Conservation (phyloP, 2,113 vertebrate species). For the Scytalopus superciliaris region DNA sequence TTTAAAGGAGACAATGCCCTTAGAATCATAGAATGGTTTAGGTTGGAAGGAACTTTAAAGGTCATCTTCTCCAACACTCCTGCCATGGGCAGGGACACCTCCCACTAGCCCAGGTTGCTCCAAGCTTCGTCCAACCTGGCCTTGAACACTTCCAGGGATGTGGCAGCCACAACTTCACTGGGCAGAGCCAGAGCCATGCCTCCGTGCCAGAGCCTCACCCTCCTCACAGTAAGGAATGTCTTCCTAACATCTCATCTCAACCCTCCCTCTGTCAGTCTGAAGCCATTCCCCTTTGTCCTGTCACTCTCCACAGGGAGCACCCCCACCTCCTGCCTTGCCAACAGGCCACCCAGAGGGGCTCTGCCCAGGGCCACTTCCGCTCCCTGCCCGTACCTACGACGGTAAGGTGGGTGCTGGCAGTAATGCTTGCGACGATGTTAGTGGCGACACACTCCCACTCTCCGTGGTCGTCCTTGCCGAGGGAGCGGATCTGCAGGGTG, state of each 20-base stretch:
- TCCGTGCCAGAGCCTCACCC: not conserved
- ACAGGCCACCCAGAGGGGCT: not conserved
- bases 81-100: not conserved
- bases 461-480: slow-evolving; percentile 98
- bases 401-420: slow-evolving; percentile 97
- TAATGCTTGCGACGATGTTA: slow-evolving; percentile 98
- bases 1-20: not conserved
- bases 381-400: slow-evolving; percentile 84
- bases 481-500: slow-evolving; percentile 94
- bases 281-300: not conserved
- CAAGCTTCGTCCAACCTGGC: not conserved
- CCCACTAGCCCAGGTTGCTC: not conserved
- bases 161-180: not conserved
- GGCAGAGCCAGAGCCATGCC: not conserved
- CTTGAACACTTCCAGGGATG: not conserved
- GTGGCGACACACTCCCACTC: slow-evolving; percentile 99
- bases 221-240: not conserved
- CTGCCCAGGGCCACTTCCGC: not conserved
- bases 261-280: not conserved
- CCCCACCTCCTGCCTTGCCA: not conserved
- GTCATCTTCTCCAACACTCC: not conserved
- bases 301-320: not conserved
- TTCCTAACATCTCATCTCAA: not conserved
- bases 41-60: not conserved
- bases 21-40: not conserved